Conservation (phyloP, 2,113 vertebrate species). For the Steatornis caripensis region DNA sequence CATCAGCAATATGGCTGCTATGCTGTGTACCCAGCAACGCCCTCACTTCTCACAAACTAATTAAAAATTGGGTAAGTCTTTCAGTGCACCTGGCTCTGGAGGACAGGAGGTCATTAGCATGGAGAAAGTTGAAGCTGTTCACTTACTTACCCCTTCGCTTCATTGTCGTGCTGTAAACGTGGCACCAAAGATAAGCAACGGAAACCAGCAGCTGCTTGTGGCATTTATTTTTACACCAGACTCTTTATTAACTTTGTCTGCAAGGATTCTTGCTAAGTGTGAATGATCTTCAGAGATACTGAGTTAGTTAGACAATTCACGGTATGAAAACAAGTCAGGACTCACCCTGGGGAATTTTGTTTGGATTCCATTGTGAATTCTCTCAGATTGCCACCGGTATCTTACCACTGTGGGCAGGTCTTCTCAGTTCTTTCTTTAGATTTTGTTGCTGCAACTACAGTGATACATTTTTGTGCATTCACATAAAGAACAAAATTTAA, state of each 20-base stretch:
- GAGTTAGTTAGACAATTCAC: background rate
- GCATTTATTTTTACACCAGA: background rate
- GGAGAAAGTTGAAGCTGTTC: background rate
- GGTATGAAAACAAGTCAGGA: background rate
- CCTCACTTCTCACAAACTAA: background rate
- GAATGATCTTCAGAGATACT: background rate
- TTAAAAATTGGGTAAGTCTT: background rate
- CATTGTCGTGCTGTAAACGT: background rate
- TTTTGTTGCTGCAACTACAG: slow-evolving; percentile 14
- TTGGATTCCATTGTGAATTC: slow-evolving; percentile 6
- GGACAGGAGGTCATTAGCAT: background rate
- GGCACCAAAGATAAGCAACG: background rate
- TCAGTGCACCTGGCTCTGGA: fast-evolving
- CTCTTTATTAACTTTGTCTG: background rate
- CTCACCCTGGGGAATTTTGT: background rate
- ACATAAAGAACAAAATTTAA: slow-evolving; percentile 41
- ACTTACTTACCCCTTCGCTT: background rate
- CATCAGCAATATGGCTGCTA: background rate
- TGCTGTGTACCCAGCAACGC: background rate
- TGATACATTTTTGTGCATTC: slow-evolving; percentile 57
- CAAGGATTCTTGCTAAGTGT: background rate
- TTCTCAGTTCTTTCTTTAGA: background rate
- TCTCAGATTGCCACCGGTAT: background rate
- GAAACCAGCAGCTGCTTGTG: background rate
- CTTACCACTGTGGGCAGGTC: background rate